Evolutionary conservation across 2,888 invertebrate genomes (phyloP).

Genomic region (Leptodirus hochenwartii): DNA sequence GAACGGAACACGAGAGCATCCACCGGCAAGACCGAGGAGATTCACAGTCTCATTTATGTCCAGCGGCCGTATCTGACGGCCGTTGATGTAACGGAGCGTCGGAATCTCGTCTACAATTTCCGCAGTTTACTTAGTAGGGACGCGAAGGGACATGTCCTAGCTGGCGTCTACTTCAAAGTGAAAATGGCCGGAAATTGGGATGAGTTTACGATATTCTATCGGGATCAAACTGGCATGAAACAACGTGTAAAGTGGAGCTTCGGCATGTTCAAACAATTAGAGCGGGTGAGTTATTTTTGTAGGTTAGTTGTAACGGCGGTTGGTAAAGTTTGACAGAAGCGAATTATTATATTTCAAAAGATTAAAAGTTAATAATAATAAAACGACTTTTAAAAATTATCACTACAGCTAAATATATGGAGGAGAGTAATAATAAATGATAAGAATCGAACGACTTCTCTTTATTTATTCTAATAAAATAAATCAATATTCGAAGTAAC

Average conservation of each 20-base stretch:
- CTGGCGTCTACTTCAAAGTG: conserved; percentile 74
- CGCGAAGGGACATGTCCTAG: conserved; percentile 63
- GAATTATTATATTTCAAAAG: background rate
- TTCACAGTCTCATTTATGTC: conserved; percentile 59
- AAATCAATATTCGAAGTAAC: too few species aligned
- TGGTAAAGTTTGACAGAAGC: background rate
- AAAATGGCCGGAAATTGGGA: conserved; percentile 29
- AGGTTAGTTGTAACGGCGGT: too few species aligned
- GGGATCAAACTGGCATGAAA: conserved; percentile 38
- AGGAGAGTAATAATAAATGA: too few species aligned
- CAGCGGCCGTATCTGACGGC: conserved; percentile 63
- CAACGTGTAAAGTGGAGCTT: conserved; percentile 59
- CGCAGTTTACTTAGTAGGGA: conserved; percentile 66
- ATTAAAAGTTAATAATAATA: too few species aligned
- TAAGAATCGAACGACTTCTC: too few species aligned
- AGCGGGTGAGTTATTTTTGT: conserved; percentile 29
- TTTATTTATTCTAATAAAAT: too few species aligned
- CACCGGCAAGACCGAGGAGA: conserved; percentile 20
- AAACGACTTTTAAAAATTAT: too few species aligned
- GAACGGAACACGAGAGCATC: conserved; percentile 54
- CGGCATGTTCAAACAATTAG: conserved; percentile 39
- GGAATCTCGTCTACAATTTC: conserved; percentile 74
- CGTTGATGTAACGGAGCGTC: conserved; percentile 71
- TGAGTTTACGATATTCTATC: conserved; percentile 67
- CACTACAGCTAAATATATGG: too few species aligned